Evolutionary conservation across 2,888 invertebrate species (phyloP).

Genomic region (Xestia rhomboidea): DNA sequence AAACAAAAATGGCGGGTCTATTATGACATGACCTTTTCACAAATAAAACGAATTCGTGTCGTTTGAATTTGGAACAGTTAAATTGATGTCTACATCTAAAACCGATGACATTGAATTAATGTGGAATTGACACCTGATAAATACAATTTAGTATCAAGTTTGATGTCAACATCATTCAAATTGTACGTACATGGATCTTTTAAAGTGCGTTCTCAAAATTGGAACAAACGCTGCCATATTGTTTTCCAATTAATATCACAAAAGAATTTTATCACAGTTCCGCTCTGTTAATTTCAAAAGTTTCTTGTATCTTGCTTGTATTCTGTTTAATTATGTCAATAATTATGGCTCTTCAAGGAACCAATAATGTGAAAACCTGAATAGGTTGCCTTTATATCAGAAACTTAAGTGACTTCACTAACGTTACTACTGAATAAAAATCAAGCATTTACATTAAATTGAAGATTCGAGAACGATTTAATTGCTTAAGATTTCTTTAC

Average conservation of each 20-base stretch:
- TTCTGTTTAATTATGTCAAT: background rate
- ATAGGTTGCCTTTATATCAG: background rate
- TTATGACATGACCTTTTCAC: constrained; percentile 17
- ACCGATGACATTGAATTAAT: background rate
- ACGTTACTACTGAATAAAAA: background rate
- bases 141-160: constrained; percentile 4
- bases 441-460: background rate
- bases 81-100: constrained; percentile 12
- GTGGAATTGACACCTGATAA: constrained; percentile 1
- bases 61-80: constrained; percentile 3
- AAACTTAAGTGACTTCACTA: background rate
- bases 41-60: constrained; percentile 35
- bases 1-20: constrained; percentile 45
- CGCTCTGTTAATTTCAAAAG: background rate
- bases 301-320: background rate
- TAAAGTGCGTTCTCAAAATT: background rate
- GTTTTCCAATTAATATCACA: background rate
- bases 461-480: background rate
- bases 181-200: background rate
- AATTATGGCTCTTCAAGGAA: background rate
- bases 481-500: background rate
- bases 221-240: background rate
- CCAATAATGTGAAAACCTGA: background rate
- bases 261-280: background rate
- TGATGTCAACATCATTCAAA: background rate